Evolutionary conservation across 2,113 vertebrate species (phyloP).

Genomic region (rat (Rattus norvegicus)): DNA sequence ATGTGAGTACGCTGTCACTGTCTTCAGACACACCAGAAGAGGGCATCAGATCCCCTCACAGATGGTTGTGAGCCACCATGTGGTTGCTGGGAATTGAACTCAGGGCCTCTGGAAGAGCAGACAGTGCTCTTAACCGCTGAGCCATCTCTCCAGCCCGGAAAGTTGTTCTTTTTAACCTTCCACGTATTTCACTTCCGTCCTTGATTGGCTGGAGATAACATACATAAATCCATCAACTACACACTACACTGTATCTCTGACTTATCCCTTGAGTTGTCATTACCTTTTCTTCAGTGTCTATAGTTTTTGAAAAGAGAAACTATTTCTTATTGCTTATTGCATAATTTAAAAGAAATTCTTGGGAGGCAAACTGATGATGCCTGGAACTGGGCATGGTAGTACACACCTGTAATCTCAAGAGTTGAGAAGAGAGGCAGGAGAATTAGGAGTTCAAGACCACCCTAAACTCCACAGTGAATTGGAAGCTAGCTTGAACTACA

Average conservation of each 20-base stretch:
- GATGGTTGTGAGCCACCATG: too few species aligned
- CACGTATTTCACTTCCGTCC: not conserved
- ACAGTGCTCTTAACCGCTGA: too few species aligned
- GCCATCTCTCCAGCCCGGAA: too few species aligned
- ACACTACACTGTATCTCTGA: not conserved
- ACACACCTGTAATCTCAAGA: not conserved
- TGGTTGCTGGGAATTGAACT: too few species aligned
- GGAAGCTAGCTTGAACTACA: not conserved
- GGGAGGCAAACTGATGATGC: not conserved
- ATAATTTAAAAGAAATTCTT: constrained; percentile 55
- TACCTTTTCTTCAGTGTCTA: not conserved
- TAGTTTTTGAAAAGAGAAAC: not conserved
- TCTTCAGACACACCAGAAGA: too few species aligned
- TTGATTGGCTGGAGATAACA: not conserved
- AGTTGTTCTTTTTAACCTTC: not conserved
- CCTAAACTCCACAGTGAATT: not conserved
- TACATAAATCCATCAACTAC: not conserved
- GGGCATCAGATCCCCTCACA: too few species aligned
- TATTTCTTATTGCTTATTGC: constrained; percentile 33
- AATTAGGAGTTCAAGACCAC: not conserved
- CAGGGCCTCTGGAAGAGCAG: too few species aligned
- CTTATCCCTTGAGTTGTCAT: not conserved
- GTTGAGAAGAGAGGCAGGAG: not conserved
- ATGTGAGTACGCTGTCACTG: too few species aligned
- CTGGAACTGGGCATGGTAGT: not conserved